Evolutionary conservation across 2,113 vertebrate genomes (phyloP).

Genomic region (Osmerus mordax): DNA sequence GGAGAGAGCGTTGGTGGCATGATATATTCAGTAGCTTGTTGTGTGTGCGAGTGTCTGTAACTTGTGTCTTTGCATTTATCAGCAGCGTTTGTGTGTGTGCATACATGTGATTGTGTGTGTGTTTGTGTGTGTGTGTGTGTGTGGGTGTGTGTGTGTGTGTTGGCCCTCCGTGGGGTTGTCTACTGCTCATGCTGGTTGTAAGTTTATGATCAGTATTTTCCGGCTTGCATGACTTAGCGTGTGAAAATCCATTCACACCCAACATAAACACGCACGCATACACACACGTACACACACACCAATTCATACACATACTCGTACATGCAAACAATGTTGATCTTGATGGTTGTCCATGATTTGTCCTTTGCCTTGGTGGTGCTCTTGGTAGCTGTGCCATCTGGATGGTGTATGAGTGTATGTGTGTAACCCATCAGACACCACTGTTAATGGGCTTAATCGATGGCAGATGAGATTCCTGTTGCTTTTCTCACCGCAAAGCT

Average conservation of each 20-base stretch:
- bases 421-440: conserved; percentile 74
- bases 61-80: conserved; percentile 34
- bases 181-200: conserved; percentile 67
- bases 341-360: conserved; percentile 67
- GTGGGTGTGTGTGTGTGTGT: conserved; percentile 48
- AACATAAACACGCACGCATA: conserved; percentile 54
- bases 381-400: conserved; percentile 52
- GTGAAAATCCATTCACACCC: conserved; percentile 75
- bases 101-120: conserved; percentile 22
- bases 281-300: conserved; percentile 16
- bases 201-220: conserved; percentile 79
- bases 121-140: conserved; percentile 45
- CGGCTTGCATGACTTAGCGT: conserved; percentile 73
- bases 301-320: conserved; percentile 13
- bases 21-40: conserved; percentile 47
- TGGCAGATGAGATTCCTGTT: conserved; percentile 73
- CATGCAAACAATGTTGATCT: conserved; percentile 57
- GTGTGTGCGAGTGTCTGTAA: not conserved
- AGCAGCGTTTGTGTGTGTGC: conserved; percentile 4
- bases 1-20: conserved; percentile 23
- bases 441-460: conserved; percentile 73
- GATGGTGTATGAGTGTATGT: conserved; percentile 50
- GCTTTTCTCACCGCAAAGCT: conserved; percentile 69
- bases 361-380: conserved; percentile 60
- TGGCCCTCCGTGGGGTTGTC: conserved; percentile 63